These are phyloP conservation scores for Cardinalis cardinalis DNA, from an alignment of 2,113 vertebrate species.

Conservation along the genomic window DNA sequence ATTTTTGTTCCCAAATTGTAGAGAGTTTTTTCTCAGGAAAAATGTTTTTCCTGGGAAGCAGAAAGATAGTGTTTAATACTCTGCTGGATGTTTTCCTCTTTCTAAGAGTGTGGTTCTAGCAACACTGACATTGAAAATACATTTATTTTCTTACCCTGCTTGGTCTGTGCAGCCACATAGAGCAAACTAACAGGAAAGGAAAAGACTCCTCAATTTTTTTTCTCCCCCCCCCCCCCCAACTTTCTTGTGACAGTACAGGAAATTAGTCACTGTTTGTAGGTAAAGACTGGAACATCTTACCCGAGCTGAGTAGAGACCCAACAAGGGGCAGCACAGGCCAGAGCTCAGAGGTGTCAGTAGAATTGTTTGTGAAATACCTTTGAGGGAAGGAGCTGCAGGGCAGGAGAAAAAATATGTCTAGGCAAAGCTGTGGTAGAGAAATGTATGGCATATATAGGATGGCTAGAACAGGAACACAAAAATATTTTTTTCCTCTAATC, in stretches of 20 bases:
- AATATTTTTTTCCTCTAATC: neutral
- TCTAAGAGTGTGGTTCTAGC: neutral
- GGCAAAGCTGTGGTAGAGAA: neutral
- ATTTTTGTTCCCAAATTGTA: neutral
- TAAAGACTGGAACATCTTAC: neutral
- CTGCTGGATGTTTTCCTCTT: neutral
- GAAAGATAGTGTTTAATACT: neutral
- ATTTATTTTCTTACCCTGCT: neutral
- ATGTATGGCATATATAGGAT: neutral
- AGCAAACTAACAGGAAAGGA: neutral
- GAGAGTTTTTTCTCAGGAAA: neutral
- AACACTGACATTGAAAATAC: neutral
- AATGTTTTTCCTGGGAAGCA: neutral
- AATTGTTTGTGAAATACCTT: neutral
- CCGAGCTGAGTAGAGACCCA: neutral
- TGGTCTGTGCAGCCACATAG: neutral
- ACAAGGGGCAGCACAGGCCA: neutral
- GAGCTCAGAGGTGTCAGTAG: neutral
- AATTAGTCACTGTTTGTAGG: neutral
- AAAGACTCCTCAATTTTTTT: neutral
- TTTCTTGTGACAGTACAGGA: neutral
- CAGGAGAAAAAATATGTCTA: neutral
- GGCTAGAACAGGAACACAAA: neutral
- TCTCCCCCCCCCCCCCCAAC: rapidly evolving
- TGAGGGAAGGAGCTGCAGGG: neutral